Percentiles rank a stretch among this genome's conserved stretches.
Conservation (phyloP, 64 coral and sea anemone genomes). For the Cladopsammia gracilis region DNA sequence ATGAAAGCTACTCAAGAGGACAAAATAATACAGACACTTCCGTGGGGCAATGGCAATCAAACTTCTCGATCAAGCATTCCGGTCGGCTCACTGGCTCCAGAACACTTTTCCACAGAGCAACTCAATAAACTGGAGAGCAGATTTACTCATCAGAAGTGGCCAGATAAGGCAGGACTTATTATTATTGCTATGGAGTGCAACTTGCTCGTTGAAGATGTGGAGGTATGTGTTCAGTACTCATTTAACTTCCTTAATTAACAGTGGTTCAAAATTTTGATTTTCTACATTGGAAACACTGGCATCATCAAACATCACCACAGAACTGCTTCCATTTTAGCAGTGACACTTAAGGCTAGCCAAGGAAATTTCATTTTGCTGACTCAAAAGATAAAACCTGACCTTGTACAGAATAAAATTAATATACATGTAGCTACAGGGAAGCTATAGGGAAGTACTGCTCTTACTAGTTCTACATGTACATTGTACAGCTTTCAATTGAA, state of each 20-base stretch:
- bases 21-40: constrained; percentile 59
- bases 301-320: no score
- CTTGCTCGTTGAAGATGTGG: constrained; percentile 62
- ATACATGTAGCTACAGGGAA: no score
- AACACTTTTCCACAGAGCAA: constrained; percentile 78
- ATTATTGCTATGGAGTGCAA: constrained; percentile 85
- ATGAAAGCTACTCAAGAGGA: constrained; percentile 62
- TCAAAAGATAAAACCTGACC: no score
- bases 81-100: constrained; percentile 42
- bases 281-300: no score
- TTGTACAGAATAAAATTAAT: no score
- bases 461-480: no score
- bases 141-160: constrained; percentile 84
- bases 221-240: constrained; percentile 48
- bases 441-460: no score
- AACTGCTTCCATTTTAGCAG: no score
- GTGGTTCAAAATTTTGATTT: no score
- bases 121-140: constrained; percentile 81
- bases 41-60: not conserved
- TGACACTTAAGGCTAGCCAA: no score
- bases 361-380: no score
- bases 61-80: constrained; percentile 13
- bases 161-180: constrained; percentile 60
- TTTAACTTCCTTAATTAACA: not conserved
- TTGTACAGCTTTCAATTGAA: no score